Conservation (phyloP, 53 echinoderm and acorn worm species). For the Henricia sp. region DNA sequence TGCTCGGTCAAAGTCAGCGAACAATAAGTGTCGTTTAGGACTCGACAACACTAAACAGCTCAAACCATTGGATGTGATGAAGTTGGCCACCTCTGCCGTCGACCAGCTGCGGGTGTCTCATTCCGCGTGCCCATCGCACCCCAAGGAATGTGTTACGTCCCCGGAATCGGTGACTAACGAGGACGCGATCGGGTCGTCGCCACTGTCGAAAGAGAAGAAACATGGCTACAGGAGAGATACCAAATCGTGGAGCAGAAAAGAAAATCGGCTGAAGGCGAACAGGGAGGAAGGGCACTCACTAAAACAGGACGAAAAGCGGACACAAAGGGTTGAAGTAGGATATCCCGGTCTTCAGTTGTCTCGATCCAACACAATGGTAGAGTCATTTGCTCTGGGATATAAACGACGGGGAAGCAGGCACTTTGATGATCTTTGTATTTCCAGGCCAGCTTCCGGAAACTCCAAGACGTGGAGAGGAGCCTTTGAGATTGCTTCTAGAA, state of each 20-base stretch:
- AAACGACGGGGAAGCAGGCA: slow-evolving; percentile 27
- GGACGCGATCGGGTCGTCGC: not conserved
- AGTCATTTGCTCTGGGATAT: not conserved
- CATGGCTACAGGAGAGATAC: not conserved
- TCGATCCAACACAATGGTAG: not conserved
- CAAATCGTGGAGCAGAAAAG: slow-evolving; percentile 4
- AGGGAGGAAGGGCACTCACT: not conserved
- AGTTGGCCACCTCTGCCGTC: not conserved
- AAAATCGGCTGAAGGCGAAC: not conserved
- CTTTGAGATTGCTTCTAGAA: too few species aligned
- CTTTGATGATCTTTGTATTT: not conserved
- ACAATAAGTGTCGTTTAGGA: not conserved
- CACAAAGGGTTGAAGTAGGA: slow-evolving; percentile 34
- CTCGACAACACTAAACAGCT: not conserved
- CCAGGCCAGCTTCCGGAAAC: not conserved
- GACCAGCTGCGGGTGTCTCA: not conserved
- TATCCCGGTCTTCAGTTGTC: slow-evolving; percentile 9
- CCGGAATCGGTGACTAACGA: too few species aligned
- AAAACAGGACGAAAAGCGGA: slow-evolving; percentile 31
- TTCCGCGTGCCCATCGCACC: not conserved
- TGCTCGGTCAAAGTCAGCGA: not conserved
- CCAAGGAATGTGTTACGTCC: not conserved
- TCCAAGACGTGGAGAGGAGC: too few species aligned
- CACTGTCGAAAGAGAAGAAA: slow-evolving; percentile 6
- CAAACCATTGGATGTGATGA: slow-evolving; percentile 19